Percentiles rank a stretch among this genome's conserved stretches.
phyloP scores from a whole-genome alignment of 1,140 invertebrate genomes.

The Drosophila saltans region DNA sequence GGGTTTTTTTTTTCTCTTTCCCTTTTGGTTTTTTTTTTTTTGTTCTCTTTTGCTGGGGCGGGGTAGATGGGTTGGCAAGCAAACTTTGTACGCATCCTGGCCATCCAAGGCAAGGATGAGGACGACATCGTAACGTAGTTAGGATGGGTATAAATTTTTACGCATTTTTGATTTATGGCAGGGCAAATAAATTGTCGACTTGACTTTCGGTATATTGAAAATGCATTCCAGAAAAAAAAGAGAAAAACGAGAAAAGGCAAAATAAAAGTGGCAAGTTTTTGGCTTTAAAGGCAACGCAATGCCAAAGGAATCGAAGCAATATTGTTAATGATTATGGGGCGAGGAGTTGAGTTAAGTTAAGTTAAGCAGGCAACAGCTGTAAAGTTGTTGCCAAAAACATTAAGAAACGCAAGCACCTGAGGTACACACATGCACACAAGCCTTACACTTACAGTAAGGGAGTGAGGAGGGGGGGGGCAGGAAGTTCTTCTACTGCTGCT shows the following conservation, averaged over 20 bases:
- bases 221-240: conserved; percentile 52
- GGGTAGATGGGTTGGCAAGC: neutral
- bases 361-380: conserved; percentile 49
- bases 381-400: conserved; percentile 53
- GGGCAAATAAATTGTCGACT: conserved; percentile 69
- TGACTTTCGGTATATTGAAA: conserved; percentile 66
- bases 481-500: neutral
- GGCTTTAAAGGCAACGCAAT: conserved; percentile 44
- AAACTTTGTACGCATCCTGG: conserved; percentile 27
- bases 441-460: neutral
- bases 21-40: conserved; percentile 8
- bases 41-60: neutral
- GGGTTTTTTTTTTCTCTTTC: conserved; percentile 17
- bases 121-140: conserved; percentile 3
- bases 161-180: conserved; percentile 80
- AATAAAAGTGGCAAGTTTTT: conserved; percentile 28
- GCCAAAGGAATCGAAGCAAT: conserved; percentile 50
- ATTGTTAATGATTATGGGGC: conserved; percentile 74
- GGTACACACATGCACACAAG: conserved; percentile 60
- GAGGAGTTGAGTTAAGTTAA: conserved; percentile 38
- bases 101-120: conserved; percentile 33
- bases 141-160: conserved; percentile 67
- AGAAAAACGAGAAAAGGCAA: conserved; percentile 13
- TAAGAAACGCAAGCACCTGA: conserved; percentile 53
- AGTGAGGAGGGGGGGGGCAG: neutral